Conservation (phyloP, 2,113 vertebrate species). For the Saguinus imperator region DNA sequence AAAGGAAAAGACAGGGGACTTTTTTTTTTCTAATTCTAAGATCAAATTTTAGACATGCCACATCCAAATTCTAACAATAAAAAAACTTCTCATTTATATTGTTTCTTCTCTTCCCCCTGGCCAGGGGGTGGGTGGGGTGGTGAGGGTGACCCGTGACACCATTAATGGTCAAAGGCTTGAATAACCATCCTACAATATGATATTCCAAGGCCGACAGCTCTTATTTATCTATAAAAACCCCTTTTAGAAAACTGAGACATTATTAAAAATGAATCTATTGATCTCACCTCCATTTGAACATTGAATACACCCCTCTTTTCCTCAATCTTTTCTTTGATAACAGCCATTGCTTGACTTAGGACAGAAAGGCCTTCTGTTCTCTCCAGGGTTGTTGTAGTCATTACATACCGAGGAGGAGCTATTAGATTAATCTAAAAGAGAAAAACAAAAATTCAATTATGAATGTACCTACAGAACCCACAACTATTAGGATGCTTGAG, state of each 20-base stretch:
- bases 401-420: slow-evolving; percentile 98
- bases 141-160: background rate
- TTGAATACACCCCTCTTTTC: slow-evolving; percentile 99
- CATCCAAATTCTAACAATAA: background rate
- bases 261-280: background rate
- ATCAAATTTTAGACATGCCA: slow-evolving; percentile 15
- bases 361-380: slow-evolving; percentile 97
- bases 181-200: background rate
- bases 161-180: background rate
- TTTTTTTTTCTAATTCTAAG: background rate
- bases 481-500: background rate
- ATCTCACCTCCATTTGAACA: slow-evolving; percentile 96
- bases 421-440: slow-evolving; percentile 95
- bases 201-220: background rate
- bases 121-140: no score
- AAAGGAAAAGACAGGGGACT: background rate
- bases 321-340: slow-evolving; percentile 98
- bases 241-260: background rate
- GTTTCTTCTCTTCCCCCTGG: background rate
- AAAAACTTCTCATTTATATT: background rate
- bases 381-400: slow-evolving; percentile 98
- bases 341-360: slow-evolving; percentile 98
- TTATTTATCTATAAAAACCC: background rate
- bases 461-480: background rate
- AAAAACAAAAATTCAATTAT: background rate